phyloP scores from a whole-genome alignment of 1,140 invertebrate genomes.

The Drosophila ironensis region DNA sequence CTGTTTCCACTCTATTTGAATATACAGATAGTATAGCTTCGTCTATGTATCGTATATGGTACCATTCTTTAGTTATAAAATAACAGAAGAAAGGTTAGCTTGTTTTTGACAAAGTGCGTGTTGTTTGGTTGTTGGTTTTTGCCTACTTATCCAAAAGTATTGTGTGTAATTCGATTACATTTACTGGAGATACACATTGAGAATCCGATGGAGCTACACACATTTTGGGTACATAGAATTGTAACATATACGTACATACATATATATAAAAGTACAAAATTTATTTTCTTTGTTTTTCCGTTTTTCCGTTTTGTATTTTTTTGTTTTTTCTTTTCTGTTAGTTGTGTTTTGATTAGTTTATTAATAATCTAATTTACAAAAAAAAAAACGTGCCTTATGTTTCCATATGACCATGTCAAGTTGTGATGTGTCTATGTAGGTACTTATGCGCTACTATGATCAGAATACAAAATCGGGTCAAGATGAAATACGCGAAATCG shows the following conservation, averaged over 20 bases:
- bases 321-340: too few relatives aligned
- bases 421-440: conserved; percentile 41
- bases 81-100: neutral
- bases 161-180: too few relatives aligned
- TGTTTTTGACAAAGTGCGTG: neutral
- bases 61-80: too few relatives aligned
- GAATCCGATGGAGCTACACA: conserved; percentile 39
- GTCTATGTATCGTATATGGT: too few relatives aligned
- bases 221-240: conserved; percentile 18
- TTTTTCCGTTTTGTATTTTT: conserved; percentile 4
- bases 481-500: neutral
- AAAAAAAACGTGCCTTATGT: conserved; percentile 35
- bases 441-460: conserved; percentile 64
- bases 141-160: too few relatives aligned
- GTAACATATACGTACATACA: conserved; percentile 20
- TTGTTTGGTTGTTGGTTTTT: too few relatives aligned
- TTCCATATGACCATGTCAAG: conserved; percentile 17
- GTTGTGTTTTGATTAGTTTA: too few relatives aligned
- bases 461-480: conserved; percentile 31
- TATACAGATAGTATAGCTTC: too few relatives aligned
- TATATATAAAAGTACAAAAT: conserved; percentile 74
- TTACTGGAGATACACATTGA: too few relatives aligned
- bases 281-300: conserved; percentile 2
- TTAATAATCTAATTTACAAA: conserved; percentile 49
- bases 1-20: neutral